A percentile compares a stretch with the other conserved stretches of the same genome.
These are phyloP conservation scores for Leptestheria dahalacensis DNA, from an alignment of 1,140 invertebrate genomes.

Conservation along the genomic window DNA sequence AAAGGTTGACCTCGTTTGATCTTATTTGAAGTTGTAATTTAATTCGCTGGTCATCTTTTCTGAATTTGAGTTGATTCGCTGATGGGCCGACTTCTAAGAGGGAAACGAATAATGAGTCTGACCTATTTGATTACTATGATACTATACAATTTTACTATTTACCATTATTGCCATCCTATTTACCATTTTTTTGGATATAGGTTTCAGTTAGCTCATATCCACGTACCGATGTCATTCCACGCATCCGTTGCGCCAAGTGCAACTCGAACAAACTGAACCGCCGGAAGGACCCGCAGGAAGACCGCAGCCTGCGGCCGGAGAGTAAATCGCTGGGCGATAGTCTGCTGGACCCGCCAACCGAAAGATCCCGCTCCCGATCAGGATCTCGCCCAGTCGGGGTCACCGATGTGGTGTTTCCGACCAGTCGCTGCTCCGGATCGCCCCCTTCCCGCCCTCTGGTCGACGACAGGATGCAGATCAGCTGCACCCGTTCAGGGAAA, in stretches of 20 bases:
- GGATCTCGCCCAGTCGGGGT: slow-evolving; percentile 28
- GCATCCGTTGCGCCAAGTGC: slow-evolving; percentile 21
- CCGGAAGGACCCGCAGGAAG: slow-evolving; percentile 11
- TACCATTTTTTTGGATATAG: slow-evolving; percentile 16
- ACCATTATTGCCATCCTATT: slow-evolving; percentile 2
- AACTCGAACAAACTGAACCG: slow-evolving; percentile 14
- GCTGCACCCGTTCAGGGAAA: slow-evolving; percentile 52
- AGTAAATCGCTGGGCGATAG: slow-evolving; percentile 27
- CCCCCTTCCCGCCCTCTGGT: slow-evolving; percentile 27
- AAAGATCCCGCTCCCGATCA: slow-evolving; percentile 27
- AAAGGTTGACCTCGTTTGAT: too few relatives aligned
- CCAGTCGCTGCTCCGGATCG: neutral
- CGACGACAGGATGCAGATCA: slow-evolving; percentile 50
- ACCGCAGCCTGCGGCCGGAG: neutral
- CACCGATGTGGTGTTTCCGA: neutral
- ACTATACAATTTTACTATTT: too few relatives aligned
- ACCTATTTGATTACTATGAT: too few relatives aligned
- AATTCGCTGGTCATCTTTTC: neutral
- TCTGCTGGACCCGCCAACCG: slow-evolving; percentile 30
- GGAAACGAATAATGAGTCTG: too few relatives aligned
- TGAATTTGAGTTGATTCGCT: neutral
- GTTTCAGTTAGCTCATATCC: slow-evolving; percentile 25
- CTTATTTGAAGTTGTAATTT: too few relatives aligned
- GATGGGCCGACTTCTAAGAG: too few relatives aligned
- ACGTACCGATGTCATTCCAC: slow-evolving; percentile 23